Percentiles rank a stretch among this genome's conserved stretches.
Conservation (phyloP, 2,888 invertebrate genomes). For the Antitype chi region DNA sequence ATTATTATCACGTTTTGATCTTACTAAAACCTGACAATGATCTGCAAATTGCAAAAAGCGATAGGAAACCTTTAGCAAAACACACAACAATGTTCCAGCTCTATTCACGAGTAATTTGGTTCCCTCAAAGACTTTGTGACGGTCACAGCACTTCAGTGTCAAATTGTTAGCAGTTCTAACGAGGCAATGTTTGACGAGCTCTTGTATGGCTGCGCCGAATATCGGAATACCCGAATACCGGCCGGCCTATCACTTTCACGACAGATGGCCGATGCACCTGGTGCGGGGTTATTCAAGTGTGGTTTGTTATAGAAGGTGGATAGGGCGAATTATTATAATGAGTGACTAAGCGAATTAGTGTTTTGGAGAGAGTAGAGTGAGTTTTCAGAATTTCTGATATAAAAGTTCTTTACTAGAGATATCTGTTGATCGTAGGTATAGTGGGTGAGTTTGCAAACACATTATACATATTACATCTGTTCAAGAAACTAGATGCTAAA, state of each 20-base stretch:
- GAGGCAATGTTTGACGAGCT: conserved; percentile 31
- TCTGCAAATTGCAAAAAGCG: no score
- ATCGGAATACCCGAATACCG: neutral
- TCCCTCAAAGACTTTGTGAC: conserved; percentile 6
- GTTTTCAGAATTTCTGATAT: neutral
- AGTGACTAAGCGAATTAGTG: neutral
- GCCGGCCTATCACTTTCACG: conserved; percentile 28
- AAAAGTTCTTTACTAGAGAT: no score
- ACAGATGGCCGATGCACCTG: conserved; percentile 50
- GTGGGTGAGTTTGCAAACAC: neutral
- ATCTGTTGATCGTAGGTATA: neutral
- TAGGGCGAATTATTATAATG: neutral
- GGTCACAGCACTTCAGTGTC: neutral
- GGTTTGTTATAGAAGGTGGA: neutral
- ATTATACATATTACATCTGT: no score
- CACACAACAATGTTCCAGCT: neutral
- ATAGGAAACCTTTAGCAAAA: neutral
- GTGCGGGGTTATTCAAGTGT: neutral
- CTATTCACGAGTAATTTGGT: conserved; percentile 2
- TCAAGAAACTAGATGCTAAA: no score
- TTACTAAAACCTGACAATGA: no score
- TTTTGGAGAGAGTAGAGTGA: neutral
- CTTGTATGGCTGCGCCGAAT: conserved; percentile 26
- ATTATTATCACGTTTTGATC: no score
- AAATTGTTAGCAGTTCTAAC: conserved; percentile 19